Evolutionary conservation across 2,113 vertebrate genomes (phyloP).

Genomic region (Eudorcas thomsonii): DNA sequence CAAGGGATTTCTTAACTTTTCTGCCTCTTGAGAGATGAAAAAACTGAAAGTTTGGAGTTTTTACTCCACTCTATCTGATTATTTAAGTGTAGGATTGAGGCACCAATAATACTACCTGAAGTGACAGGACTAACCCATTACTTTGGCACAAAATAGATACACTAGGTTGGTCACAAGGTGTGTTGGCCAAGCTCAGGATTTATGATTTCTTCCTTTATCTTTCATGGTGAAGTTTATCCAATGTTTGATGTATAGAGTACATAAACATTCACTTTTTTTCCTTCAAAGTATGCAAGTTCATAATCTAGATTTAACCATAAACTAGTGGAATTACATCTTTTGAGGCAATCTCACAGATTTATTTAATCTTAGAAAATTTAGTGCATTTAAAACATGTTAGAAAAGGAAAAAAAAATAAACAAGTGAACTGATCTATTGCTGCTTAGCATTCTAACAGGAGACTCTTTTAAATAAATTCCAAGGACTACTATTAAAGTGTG

Average conservation of each 20-base stretch:
- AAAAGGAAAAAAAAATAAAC: conserved; percentile 1
- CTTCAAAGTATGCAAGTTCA: neutral
- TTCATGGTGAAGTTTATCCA: neutral
- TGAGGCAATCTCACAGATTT: neutral
- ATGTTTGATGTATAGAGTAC: neutral
- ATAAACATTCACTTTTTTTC: neutral
- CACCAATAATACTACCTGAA: neutral
- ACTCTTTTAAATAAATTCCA: neutral
- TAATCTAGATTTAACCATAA: neutral
- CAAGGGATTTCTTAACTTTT: neutral
- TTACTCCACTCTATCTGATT: neutral
- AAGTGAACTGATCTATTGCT: neutral
- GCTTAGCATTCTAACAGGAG: conserved; percentile 16
- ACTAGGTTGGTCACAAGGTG: neutral
- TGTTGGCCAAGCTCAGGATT: neutral
- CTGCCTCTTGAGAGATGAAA: neutral
- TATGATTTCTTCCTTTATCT: neutral
- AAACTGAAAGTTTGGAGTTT: neutral
- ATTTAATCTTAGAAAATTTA: neutral
- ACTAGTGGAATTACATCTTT: neutral
- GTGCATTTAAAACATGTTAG: neutral
- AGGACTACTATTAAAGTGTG: neutral
- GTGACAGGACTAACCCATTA: neutral
- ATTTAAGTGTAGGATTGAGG: neutral
- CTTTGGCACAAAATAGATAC: neutral